Base-by-base conservation (phyloP, 2,797 vertebrate species). In the Enteromius paludinosus region DNA sequence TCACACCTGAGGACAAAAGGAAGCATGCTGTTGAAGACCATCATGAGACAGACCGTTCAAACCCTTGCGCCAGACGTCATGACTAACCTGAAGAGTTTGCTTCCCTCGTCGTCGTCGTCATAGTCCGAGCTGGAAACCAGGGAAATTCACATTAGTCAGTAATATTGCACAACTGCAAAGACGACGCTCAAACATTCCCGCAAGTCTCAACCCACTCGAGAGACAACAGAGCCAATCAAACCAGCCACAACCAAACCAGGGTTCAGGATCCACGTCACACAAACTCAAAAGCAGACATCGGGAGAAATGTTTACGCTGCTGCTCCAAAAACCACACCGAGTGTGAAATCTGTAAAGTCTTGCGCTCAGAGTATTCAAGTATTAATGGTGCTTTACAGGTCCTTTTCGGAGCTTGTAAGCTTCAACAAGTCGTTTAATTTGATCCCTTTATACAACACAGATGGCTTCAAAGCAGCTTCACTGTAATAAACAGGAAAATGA, bases 71-170 rank as follows among this genome's bases (percentile, higher is more conserved):
- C 25, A 78, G 28, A 71, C 18, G 71, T 11, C 28, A 71, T 30
- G 52, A 88, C 64, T 14, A 87, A 99, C 98, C 98, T 98, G 92
- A 98, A 97, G 87, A 98, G 93, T 91, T 99, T 99, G 89, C 87
- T 95, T 92, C 95, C 95, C 3, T 96, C 96, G 81, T 96, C 94
- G 15, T 98, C 98, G 41, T 41, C 38, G 80, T 98, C 98, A 90
- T 97, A 98, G 91, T 99, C 97, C 1, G 96, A 89, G 89, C 98
- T 99, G 89, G 33, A 82, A 77, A 56, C 11, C 35, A 62, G 15
- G 49, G n/a, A 77, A 61, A 77, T 56, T 62, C 25, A 23, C 17
- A 73, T 75, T 47, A 80, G 41, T 78, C 59, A 78, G 59, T 2
- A 4, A 45, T 38, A 78, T 45, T 81, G 65, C 52, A 79, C 66